Base-by-base conservation (phyloP, 2,888 invertebrate genomes). In the Busseola fusca region DNA sequence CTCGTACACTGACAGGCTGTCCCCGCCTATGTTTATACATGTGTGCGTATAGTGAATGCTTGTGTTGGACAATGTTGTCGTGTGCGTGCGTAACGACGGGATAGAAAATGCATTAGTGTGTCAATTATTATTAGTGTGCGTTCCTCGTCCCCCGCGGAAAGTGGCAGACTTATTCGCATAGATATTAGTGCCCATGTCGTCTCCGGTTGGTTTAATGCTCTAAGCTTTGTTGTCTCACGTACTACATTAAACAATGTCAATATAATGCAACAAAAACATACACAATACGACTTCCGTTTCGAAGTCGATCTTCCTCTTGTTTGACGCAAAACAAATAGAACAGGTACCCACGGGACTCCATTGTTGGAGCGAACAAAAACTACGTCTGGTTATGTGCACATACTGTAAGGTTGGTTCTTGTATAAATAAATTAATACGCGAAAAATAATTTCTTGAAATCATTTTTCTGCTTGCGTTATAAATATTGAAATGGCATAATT, bases 281-380 rank as follows among this genome's bases (percentile, higher is more conserved):
- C 75, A 89, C 89, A 91, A 91, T 89, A 84, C 83, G 59, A 79
- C 87, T 90, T 91, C 91, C 91, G 87, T 74, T 84, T 75, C 78
- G 64, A 79, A 82, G 87, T 85, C 86, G 74, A 86, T 88, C 83
- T 88, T 87, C 84, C 82, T 86, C 83, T 82, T 85, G 84, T 85
- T 83, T 80, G 84, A 83, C 76, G 85, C 85, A 85, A 86, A 87
- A 86, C 88, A 87, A 90, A 86, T 86, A 83, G 87, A 85, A 87
- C 86, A 85, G 86, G 86, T 86, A 87, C 83, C 78, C 85, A 82
- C 65, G 76, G 78, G 77, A 78, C 64, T 58, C 56, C 59, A 87
- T 89, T 90, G 91, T 90, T 85, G 66, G 59, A 54, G n/a, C 42
- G 69, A 84, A 87, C 83, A 87, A 86, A 86, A 81, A 81, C 67